Conservation (phyloP, 2,797 vertebrate genomes). For the Urosaurus nigricauda region DNA sequence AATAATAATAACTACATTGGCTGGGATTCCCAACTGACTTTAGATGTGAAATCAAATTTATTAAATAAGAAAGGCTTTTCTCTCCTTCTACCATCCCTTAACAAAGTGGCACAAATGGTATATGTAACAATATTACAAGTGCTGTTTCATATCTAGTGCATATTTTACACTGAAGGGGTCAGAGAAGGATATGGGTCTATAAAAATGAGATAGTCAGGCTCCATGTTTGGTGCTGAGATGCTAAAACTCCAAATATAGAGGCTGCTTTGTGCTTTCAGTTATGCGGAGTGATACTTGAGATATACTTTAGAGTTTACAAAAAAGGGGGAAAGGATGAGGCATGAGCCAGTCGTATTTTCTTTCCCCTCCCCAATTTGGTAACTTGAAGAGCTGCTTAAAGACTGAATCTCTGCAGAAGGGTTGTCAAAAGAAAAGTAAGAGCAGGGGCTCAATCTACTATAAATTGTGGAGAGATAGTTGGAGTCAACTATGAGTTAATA, state of each 20-base stretch:
- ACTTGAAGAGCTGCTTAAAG: not conserved
- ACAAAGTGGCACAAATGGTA: not conserved
- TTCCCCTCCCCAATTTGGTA: not conserved
- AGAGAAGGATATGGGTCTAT: not conserved
- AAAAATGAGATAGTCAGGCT: not conserved
- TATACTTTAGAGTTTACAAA: not conserved
- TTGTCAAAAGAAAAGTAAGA: not conserved
- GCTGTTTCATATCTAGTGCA: not conserved
- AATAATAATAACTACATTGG: too few species aligned
- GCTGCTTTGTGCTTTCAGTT: not conserved
- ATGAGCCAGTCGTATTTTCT: not conserved
- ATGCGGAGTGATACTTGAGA: not conserved
- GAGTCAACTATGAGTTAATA: not conserved
- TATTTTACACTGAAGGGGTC: not conserved
- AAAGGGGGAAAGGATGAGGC: not conserved
- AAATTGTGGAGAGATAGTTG: not conserved
- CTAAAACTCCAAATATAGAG: not conserved
- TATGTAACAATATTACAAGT: not conserved
- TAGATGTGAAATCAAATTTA: too few species aligned
- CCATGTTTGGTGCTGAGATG: not conserved
- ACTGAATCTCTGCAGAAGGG: not conserved
- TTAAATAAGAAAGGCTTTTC: not conserved
- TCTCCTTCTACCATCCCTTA: not conserved
- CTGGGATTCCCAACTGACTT: conserved; percentile 7
- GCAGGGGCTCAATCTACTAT: not conserved